Base-by-base conservation (phyloP, 2,888 invertebrate genomes). In the Rhagonycha lutea region DNA sequence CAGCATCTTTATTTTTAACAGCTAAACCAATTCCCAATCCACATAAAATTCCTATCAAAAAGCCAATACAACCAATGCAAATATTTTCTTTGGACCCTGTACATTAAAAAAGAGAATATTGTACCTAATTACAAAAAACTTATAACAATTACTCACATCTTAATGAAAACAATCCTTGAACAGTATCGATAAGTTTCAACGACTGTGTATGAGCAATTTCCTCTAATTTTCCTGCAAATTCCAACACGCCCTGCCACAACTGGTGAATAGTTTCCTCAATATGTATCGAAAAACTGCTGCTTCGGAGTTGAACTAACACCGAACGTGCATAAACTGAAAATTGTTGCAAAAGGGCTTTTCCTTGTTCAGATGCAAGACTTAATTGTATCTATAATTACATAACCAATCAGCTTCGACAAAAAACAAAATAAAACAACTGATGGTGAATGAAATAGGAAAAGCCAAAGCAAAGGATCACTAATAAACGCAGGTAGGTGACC, bases 81-180 rank as follows among this genome's bases (percentile, higher is more conserved):
- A 89, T 77, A 78, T 90, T 89, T 79, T 87, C 85, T 78, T 82
- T 86, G 12, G 89, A 85, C 80, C 88, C 90, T 90, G 78, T 79
- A 85, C 82, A 73, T 2, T 18, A 18, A 18, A 18, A 18, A 18
- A 18, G 18, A 18, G 69, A 72, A 28, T 78, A 74, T 67, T 72
- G 14, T 14, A 72, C 7, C 24, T 77, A n/a, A n/a, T n/a, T n/a
- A 69, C 28, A 70, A 69, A 24, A 24, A 10, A 60, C 23, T 69
- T 65, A 10, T 24, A 18, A 8, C 23, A 65, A 14, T 24, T 62
- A 62, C 63, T 24, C n/a, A 65, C 63, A 65, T 65, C 26, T 24
- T 8, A 24, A 9, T 3, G n/a, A 2, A n/a, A 65, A 14, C 24
- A 65, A 26, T 11, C 12, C 26, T 65, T 65, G 23, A 23, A 65